Evolutionary conservation across 2,113 vertebrate species (phyloP), one percentile per base, ranked within the genome.

Genomic region (Motacilla tschutschensis): DNA sequence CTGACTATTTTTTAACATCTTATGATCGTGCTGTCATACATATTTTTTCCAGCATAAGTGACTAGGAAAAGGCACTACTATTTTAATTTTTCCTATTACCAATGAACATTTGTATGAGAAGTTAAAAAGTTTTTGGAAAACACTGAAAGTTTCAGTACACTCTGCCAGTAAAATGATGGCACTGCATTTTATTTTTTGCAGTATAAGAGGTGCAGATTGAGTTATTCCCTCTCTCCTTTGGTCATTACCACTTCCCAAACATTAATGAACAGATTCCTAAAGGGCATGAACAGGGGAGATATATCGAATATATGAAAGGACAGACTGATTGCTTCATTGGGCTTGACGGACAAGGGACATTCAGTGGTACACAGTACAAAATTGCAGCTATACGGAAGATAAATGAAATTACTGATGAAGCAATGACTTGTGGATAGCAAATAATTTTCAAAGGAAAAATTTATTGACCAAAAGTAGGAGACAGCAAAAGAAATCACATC

Each of bases 21-120:
- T 40, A 4, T 36, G 46, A 20, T 4, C 3, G 17, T n/a, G 29
- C 0, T 44, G 6, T 71, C 4, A 28, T 10, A 29, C 9, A 1
- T 26, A 22, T 41, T 51, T 50, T 78, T 58, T 25, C 8, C 35
- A 31, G 12, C 21, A 31, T 18, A 17, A 7, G 3, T 36, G 29
- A 57, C 4, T 57, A 41, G 22, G 14, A 65, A 60, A 81, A 63
- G 5, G 0, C 12, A 36, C 5, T 35, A 29, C 29, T 57, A 44
- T 65, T 73, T 53, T 62, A 65, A 44, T 62, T 12, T 5, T 89
- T 7, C 3, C 7, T 48, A 5, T 28, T 71, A 66, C 12, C 4
- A 54, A 6, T 33, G 25, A 54, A 54, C 14, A 72, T 18, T 47
- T 13, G 17, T 17, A 20, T 2, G 4, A 65, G 14, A 69, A 73